Base-by-base conservation (phyloP, 2,113 vertebrate species). In the Cromileptes altivelis region DNA sequence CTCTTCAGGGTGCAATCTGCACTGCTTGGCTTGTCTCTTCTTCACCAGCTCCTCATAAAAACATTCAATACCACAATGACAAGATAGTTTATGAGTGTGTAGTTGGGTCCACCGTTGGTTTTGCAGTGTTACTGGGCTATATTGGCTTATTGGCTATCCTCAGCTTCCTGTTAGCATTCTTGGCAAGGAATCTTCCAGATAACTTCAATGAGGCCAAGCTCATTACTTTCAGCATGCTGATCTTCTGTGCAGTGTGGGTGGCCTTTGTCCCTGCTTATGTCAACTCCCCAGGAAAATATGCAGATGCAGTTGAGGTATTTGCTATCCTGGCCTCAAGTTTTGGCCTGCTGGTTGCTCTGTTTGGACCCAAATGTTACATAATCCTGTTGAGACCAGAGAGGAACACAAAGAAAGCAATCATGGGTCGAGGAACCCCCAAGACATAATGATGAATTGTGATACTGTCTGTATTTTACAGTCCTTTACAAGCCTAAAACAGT, bases 171-270 rank as follows among this genome's bases (percentile, higher is more conserved):
- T 69, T 95, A 27, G 95, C 95, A 0, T 95, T 94, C 42, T 62
- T 94, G 6, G 93, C 89, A 1, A 81, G 93, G 25, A 94, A 93
- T 37, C 93, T 94, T 25, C 94, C 94, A 23, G 93, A 93, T 45
- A 90, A 91, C 69, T 93, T 93, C 60, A 94, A 94, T 60, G 94
- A 94, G 47, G 92, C 94, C 23, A 94, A 94, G 45, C 78, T 93
- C 33, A 94, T 94, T 50, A 94, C 93, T 2, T 94, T 94, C 68
- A 95, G 94, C 73, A 95, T 96, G 95, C 58, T 96, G 25, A 94
- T 95, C 19, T 95, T 95, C 70, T 94, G 93, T 65, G 93, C 93
- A 33, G 93, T 95, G 53, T 95, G 94, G 94, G 85, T 93, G 14
- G 61, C 92, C 1, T 95, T 95, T 58, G 82, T 95, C 11, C 94